Base-by-base conservation (phyloP, 2,797 vertebrate species). In the Tiaroga cobitis region DNA sequence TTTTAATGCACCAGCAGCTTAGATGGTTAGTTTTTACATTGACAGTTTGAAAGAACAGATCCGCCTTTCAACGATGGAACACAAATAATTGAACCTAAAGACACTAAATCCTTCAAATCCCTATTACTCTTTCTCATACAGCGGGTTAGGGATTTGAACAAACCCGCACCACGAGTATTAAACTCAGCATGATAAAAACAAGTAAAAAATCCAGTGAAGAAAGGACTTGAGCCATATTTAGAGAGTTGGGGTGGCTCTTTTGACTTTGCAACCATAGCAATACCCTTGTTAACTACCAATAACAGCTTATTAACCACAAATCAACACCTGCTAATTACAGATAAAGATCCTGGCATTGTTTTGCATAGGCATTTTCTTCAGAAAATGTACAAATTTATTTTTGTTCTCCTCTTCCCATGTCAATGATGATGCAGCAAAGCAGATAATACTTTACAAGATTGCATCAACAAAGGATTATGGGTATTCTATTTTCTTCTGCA, bases 41-140 rank as follows among this genome's bases (percentile, higher is more conserved):
- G 24, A 78, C 56, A 78, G 37, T 61, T 43, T 61, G 56, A 5
- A 78, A 61, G 76, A 78, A 61, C 56, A 43, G 37, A 43, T 78
- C 54, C 5, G 24, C 54, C 54, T 78, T 78, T 78, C 56, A 78
- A 26, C 2, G 5, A 26, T 29, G 15, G 54, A 61, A 61, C 37
- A 78, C 54, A 78, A 43, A 78, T 78, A 78, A 61, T 29, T 41
- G 8, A 61, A 78, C 37, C 24, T 78, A 61, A 61, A 78, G 2
- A 29, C 75, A 78, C 75, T 41, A 26, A 61, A 78, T 61, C 75
- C 37, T 26, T 37, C 15, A 78, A 78, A 78, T 78, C 75, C 75
- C 37, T 26, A 61, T 78, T 61, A 61, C 54, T 78, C 24, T 61
- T 61, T 11, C 54, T 78, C 54, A 61, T 41, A 78, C 7, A 6